phyloP scores from a whole-genome alignment of 1,140 invertebrate species.

The Melipona quadrifasciata region DNA sequence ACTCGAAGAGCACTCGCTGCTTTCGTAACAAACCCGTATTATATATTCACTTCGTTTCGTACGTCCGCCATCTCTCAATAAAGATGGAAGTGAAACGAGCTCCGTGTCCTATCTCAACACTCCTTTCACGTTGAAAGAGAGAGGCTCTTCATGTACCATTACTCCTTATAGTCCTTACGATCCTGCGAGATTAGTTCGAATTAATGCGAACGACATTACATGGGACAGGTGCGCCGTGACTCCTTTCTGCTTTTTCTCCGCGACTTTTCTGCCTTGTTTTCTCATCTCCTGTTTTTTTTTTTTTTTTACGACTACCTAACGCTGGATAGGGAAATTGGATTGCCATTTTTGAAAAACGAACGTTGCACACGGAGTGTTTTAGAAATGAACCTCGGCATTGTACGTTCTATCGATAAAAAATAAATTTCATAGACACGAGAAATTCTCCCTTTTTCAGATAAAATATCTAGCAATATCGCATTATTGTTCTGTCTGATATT shows the following conservation, averaged over 20 bases:
- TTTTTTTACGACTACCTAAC: background rate
- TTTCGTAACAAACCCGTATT: too few relatives aligned
- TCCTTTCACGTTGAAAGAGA: conserved; percentile 1
- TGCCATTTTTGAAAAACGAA: background rate
- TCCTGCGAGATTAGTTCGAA: conserved; percentile 12
- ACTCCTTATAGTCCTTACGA: background rate
- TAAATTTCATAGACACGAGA: too few relatives aligned
- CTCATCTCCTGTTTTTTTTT: background rate
- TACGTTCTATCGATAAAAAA: background rate
- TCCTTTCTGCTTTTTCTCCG: background rate
- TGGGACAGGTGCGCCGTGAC: background rate
- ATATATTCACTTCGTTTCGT: too few relatives aligned
- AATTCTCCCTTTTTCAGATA: too few relatives aligned
- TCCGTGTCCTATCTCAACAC: background rate
- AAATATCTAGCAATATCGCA: too few relatives aligned
- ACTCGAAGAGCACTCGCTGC: too few relatives aligned
- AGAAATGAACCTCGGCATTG: background rate
- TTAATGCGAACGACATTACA: conserved; percentile 11
- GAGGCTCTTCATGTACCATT: background rate
- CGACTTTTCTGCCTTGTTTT: background rate
- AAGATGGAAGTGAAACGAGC: conserved; percentile 44
- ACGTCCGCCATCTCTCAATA: too few relatives aligned
- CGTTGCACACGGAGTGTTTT: background rate
- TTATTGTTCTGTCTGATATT: too few relatives aligned
- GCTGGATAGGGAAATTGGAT: background rate